Percentiles rank a stretch among this genome's conserved stretches.
phyloP scores from a whole-genome alignment of 37 sponge, comb jelly and placozoan species.

The Geodia barretti region DNA sequence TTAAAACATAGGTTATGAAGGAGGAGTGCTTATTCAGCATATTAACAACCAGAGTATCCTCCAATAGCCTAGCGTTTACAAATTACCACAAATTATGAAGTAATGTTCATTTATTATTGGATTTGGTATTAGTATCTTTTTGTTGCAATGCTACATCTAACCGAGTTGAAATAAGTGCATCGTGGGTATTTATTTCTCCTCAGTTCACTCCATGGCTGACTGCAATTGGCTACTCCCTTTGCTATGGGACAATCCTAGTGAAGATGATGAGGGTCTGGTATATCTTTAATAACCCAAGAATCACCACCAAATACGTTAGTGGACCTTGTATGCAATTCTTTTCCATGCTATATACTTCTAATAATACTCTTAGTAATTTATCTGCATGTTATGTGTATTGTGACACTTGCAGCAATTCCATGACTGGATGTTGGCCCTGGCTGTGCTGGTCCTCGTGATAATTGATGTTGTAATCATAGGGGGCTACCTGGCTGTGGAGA shows the following conservation, averaged over 20 bases:
- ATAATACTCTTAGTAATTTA: no score
- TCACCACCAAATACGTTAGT: slow-evolving; percentile 1
- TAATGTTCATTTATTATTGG: no score
- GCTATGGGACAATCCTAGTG: slow-evolving; percentile 19
- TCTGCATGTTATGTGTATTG: no score
- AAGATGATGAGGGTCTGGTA: slow-evolving; percentile 22
- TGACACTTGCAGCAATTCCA: not conserved
- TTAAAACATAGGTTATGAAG: no score
- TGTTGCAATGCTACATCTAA: no score
- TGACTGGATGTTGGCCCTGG: slow-evolving; percentile 21
- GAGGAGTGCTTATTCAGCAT: no score
- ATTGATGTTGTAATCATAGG: slow-evolving; percentile 8
- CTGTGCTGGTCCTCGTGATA: slow-evolving; percentile 7
- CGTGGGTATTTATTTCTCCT: no score
- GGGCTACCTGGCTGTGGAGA: not conserved
- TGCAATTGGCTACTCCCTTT: slow-evolving; percentile 19
- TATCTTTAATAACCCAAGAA: slow-evolving; percentile 6
- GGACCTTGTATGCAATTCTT: not conserved
- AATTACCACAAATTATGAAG: no score
- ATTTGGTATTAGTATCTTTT: no score
- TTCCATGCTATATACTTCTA: not conserved
- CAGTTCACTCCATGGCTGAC: slow-evolving; percentile 10
- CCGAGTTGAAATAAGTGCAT: no score
- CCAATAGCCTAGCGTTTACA: no score
- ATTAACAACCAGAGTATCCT: no score